Evolutionary conservation across 2,888 invertebrate species (phyloP).

Genomic region (Lithophane semibrunnea): DNA sequence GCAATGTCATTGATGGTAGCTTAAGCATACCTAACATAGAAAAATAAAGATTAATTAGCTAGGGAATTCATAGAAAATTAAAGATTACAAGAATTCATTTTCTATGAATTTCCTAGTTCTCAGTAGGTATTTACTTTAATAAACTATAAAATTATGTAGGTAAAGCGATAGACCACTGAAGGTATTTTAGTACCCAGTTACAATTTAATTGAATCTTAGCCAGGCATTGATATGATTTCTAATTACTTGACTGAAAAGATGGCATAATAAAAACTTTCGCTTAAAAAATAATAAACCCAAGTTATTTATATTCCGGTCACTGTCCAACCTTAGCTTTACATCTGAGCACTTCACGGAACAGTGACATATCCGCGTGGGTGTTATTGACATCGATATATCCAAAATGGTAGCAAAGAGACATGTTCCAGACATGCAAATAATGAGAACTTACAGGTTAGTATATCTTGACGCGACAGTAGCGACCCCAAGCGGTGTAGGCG

Average conservation of each 20-base stretch:
- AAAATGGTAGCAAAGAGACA: slow-evolving; percentile 70
- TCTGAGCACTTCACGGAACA: slow-evolving; percentile 20
- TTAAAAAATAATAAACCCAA: neutral
- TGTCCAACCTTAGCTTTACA: slow-evolving; percentile 29
- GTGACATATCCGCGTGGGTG: slow-evolving; percentile 55
- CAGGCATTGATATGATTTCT: neutral
- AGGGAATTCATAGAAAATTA: neutral
- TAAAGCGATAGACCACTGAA: neutral
- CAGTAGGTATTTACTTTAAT: neutral
- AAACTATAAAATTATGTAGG: neutral
- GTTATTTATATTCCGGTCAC: neutral
- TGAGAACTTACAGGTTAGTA: slow-evolving; percentile 42
- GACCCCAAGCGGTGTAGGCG: slow-evolving; percentile 78
- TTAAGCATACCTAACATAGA: neutral
- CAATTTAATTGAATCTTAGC: neutral
- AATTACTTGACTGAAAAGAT: neutral
- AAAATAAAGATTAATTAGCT: no score
- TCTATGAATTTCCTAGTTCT: neutral
- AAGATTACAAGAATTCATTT: neutral
- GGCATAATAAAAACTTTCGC: neutral
- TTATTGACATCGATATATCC: slow-evolving; percentile 61
- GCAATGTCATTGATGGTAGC: no score
- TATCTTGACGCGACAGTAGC: slow-evolving; percentile 70
- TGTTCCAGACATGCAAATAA: slow-evolving; percentile 70
- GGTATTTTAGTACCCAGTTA: neutral